Conservation (phyloP, 2,888 invertebrate genomes). For the Pheosia gnoma region DNA sequence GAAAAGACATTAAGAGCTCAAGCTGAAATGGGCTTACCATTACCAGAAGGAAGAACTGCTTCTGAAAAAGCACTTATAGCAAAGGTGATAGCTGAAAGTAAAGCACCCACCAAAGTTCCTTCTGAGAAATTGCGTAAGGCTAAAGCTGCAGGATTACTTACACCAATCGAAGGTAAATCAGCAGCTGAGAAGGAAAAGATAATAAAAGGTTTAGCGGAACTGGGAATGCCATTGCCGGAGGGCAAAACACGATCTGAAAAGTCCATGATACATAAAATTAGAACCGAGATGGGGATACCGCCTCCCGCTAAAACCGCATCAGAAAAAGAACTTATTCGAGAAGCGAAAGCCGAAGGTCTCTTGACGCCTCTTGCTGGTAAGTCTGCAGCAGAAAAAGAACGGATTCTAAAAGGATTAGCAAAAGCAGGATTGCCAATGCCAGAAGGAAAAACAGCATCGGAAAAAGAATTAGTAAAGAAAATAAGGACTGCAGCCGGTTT, state of each 20-base stretch:
- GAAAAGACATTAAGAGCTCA: slow-evolving; percentile 17
- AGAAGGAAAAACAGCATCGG: slow-evolving; percentile 27
- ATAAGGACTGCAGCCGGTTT: slow-evolving; percentile 41
- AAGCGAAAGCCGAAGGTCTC: slow-evolving; percentile 47
- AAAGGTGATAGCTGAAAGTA: slow-evolving; percentile 6
- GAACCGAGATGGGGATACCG: slow-evolving; percentile 37
- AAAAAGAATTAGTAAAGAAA: slow-evolving; percentile 49
- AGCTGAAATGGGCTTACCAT: slow-evolving; percentile 13
- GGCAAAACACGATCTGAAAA: slow-evolving; percentile 38
- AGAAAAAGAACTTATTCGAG: slow-evolving; percentile 39
- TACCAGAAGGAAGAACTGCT: slow-evolving; percentile 10
- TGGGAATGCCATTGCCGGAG: slow-evolving; percentile 38
- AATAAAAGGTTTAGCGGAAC: slow-evolving; percentile 29
- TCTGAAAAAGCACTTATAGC: slow-evolving; percentile 12
- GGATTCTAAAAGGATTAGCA: slow-evolving; percentile 48
- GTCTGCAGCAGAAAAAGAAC: slow-evolving; percentile 46
- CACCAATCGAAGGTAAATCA: slow-evolving; percentile 42
- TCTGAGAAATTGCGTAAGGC: slow-evolving; percentile 15
- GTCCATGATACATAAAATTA: slow-evolving; percentile 24
- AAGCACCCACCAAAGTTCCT: slow-evolving; percentile 1
- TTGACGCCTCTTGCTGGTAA: slow-evolving; percentile 50
- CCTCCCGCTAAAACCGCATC: slow-evolving; percentile 41
- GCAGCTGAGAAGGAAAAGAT: slow-evolving; percentile 39
- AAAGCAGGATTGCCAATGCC: slow-evolving; percentile 52
- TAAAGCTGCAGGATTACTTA: slow-evolving; percentile 29